phyloP scores from a whole-genome alignment of 2,888 invertebrate genomes.

The Ophioninae sp. region DNA sequence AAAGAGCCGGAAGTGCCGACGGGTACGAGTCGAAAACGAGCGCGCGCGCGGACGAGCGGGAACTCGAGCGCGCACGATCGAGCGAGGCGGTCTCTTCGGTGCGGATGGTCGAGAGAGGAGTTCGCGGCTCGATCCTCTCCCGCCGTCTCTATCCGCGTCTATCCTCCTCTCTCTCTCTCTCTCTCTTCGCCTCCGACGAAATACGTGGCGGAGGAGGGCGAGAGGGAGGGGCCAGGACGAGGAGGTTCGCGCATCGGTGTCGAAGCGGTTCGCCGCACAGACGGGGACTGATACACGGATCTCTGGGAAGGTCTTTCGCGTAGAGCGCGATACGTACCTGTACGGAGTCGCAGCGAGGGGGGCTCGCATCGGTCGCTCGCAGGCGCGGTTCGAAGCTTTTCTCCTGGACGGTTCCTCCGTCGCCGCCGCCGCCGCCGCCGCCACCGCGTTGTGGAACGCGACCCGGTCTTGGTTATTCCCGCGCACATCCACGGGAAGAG shows the following conservation, averaged over 20 bases:
- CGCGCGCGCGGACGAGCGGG: background rate
- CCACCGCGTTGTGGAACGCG: constrained; percentile 1
- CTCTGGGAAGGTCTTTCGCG: constrained; percentile 43
- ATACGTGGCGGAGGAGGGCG: constrained; percentile 64
- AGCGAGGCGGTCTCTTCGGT: constrained; percentile 35
- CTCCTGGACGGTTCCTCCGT: constrained; percentile 17
- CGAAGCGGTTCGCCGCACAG: constrained; percentile 63
- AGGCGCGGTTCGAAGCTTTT: constrained; percentile 45
- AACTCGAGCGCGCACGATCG: constrained; percentile 44
- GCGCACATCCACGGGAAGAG: constrained; percentile 29
- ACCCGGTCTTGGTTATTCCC: constrained; percentile 55
- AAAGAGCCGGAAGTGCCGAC: no score
- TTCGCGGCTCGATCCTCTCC: constrained; percentile 61
- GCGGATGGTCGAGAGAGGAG: constrained; percentile 18
- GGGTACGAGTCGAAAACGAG: no score
- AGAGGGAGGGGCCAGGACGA: no score
- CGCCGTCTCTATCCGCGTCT: constrained; percentile 19
- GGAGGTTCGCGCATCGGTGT: constrained; percentile 65
- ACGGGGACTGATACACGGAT: constrained; percentile 31
- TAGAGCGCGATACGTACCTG: constrained; percentile 25
- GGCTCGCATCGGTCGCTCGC: constrained; percentile 49
- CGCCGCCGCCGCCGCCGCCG: no score
- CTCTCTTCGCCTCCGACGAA: constrained; percentile 53
- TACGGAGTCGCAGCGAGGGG: no score
- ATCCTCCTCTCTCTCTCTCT: constrained; percentile 2